Evolutionary conservation across 2,797 vertebrate genomes (phyloP).

Genomic region (Lithobates pipiens): DNA sequence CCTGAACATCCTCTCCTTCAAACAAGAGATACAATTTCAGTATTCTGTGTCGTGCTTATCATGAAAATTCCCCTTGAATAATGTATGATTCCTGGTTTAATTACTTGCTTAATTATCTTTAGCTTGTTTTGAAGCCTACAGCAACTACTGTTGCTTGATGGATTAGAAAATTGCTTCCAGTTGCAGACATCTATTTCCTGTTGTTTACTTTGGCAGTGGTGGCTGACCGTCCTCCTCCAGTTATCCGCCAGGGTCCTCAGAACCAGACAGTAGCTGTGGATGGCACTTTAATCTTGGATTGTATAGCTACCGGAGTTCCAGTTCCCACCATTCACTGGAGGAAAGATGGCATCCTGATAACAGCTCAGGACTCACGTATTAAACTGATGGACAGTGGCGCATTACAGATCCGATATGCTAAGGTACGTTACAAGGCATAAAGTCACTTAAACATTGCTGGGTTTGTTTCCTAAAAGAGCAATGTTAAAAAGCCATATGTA

Average conservation of each 20-base stretch:
- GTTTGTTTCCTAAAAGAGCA: no score
- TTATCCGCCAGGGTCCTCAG: conserved; percentile 92
- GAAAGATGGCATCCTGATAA: conserved; percentile 89
- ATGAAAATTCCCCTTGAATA: conserved; percentile 64
- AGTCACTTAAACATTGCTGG: background rate
- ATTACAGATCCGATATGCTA: conserved; percentile 93
- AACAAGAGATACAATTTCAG: conserved; percentile 63
- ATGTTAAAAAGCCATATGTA: no score
- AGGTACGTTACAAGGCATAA: conserved; percentile 77
- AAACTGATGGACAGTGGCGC: conserved; percentile 90
- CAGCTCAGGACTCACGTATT: conserved; percentile 93
- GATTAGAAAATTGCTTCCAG: conserved; percentile 91
- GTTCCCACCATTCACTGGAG: conserved; percentile 94
- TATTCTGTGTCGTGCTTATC: conserved; percentile 64
- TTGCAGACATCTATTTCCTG: conserved; percentile 82
- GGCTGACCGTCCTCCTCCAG: conserved; percentile 94
- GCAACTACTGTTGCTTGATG: conserved; percentile 81
- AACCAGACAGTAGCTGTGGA: conserved; percentile 97
- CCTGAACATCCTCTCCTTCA: conserved; percentile 47
- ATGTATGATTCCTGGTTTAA: conserved; percentile 71
- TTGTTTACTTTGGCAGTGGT: conserved; percentile 83
- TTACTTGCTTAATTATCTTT: conserved; percentile 83
- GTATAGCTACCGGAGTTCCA: conserved; percentile 86
- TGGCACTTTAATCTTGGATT: conserved; percentile 88
- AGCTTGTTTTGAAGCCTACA: conserved; percentile 81